Conservation (phyloP, 2,888 invertebrate species). For the Eilema griseolum region DNA sequence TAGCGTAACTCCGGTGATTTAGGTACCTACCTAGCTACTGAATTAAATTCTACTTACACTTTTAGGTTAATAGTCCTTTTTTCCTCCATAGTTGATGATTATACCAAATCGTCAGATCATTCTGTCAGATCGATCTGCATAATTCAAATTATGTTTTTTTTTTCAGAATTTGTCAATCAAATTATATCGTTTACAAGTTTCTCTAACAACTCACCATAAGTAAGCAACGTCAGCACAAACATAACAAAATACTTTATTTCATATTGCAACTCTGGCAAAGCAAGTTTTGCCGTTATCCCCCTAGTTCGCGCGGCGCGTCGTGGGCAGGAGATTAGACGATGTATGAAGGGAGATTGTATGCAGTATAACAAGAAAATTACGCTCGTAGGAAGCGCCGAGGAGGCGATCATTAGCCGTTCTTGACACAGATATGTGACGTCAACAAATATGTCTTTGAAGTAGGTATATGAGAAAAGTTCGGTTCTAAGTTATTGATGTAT, state of each 20-base stretch:
- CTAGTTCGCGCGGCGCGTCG: slow-evolving; percentile 12
- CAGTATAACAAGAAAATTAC: slow-evolving; percentile 45
- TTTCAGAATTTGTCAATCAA: background rate
- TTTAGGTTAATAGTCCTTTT: background rate
- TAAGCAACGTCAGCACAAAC: background rate
- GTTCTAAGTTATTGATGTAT: background rate
- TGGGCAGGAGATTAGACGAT: slow-evolving; percentile 39
- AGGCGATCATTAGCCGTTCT: slow-evolving; percentile 56
- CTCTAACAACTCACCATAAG: background rate
- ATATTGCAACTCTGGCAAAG: background rate
- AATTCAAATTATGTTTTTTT: too few species aligned
- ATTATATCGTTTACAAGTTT: background rate
- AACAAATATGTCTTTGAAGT: background rate
- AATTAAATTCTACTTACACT: background rate
- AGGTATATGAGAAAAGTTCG: background rate
- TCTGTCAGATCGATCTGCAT: too few species aligned
- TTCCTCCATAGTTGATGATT: background rate
- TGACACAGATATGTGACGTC: slow-evolving; percentile 56
- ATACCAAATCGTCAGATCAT: background rate
- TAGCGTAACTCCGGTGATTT: background rate
- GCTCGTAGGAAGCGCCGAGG: slow-evolving; percentile 37
- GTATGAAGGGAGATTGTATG: slow-evolving; percentile 12
- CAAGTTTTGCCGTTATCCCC: slow-evolving; percentile 21
- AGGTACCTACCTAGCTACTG: background rate
- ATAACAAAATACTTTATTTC: slow-evolving; percentile 4